Base-by-base conservation (phyloP, 2,113 vertebrate species). In the Clarias macrocephalus region DNA sequence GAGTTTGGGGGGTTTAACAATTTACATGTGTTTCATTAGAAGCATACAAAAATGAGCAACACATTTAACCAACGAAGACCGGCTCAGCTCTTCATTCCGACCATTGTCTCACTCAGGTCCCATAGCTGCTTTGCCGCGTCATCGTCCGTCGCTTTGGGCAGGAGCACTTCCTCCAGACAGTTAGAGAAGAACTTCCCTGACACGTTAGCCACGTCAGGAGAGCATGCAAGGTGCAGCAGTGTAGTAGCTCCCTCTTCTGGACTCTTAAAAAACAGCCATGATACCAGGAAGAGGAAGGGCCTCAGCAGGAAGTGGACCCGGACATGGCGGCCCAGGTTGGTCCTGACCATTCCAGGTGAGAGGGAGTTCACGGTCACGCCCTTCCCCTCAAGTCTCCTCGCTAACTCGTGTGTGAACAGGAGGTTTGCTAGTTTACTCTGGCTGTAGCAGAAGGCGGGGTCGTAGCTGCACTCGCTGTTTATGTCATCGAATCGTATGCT, bases 161-260 rank as follows among this genome's bases (percentile, higher is more conserved):
- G 91, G 13, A 99, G 95, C 60, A 96, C 94, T 91, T 99, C 96
- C 89, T 98, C 97, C 90, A 95, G 94, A 68, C 97, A 99, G 87
- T 98, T 95, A 56, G 97, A 97, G 80, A 99, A 99, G 89, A 97
- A 98, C 90, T 95, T 97, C 88, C 98, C 97, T 0, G 97, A 96
- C 76, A 99, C 92, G 0, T 95, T 95, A 88, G 97, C 96, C 0
- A 98, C 96, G 0, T 98, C 97, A 8, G 96, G 94, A 79, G 97
- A 97, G 88, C 97, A 96, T 16, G 97, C 96, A 91, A 99, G 95
- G 92, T 97, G 99, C 86, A 99, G 90, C 1, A 96, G 96, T 6
- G 97, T 99, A 93, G 98, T 96, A 80, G 98, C 97, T 84, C 98
- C 98, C 94, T 99, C 97, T 89, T 93, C 77, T 2, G 97, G 97